Evolutionary conservation across 2,888 invertebrate species (phyloP), one percentile per base, ranked within the genome.

Genomic region (Diogma glabrata): DNA sequence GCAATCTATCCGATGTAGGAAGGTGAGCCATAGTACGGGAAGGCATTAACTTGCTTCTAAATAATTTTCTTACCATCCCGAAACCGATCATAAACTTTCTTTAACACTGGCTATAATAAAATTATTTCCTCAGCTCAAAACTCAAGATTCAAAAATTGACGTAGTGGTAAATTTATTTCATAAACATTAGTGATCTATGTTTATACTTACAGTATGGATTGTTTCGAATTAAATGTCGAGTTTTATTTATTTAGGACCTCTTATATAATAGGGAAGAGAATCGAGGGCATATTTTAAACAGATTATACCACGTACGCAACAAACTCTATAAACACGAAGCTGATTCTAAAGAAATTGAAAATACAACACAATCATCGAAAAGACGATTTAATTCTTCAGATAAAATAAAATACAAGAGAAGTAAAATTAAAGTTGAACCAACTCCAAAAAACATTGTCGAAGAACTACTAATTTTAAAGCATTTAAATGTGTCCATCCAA

Each of bases 241-340:
- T n/a, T 6, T 6, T 36, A 16, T 36, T 14, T 33, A 33, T 16
- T 36, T 38, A 43, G 43, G 43, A 43, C 10, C 20, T 43, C 4
- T 43, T 43, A 7, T 43, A 43, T 43, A 43, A 43, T 43, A 10
- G 43, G 4, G 43, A 43, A 14, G 20, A 19, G 22, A 43, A 43
- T 20, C 20, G 22, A 12, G 43, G 43, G 1, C 22, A 43, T 12
- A 43, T 43, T 20, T 43, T 20, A 20, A 43, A 14, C 8, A 20
- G 43, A 43, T 20, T 43, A 12, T n/a, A 43, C n/a, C 43, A 43
- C 9, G 20, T 43, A 14, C 43, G 43, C 9, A 43, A 43, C 12
- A 43, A 43, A n/a, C 12, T 43, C 4, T 20, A 43, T 20, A 43
- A 43, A 20, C 43, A 43, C 12, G 20, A 43, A 43, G 10, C 43